Evolutionary conservation across 2,113 vertebrate genomes (phyloP).

Genomic region (Callipepla squamata): DNA sequence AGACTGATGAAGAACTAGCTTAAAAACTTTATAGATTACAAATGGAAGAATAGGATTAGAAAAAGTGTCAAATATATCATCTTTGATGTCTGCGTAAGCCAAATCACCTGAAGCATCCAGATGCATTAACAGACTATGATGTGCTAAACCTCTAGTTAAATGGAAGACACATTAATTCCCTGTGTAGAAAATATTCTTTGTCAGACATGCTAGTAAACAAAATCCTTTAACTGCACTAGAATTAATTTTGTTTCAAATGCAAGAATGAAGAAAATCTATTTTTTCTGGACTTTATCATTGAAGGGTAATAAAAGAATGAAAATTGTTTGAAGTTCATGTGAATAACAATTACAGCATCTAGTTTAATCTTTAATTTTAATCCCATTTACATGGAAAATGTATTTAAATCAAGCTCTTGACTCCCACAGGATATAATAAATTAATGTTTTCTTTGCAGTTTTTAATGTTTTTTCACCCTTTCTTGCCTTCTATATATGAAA

Average conservation of each 20-base stretch:
- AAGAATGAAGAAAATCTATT: conserved; percentile 38
- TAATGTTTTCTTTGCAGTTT: conserved; percentile 15
- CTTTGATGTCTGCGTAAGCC: not conserved
- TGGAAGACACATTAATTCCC: conserved; percentile 2
- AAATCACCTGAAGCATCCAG: not conserved
- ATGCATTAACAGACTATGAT: not conserved
- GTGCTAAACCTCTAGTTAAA: not conserved
- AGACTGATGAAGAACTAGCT: not conserved
- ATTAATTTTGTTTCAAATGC: conserved; percentile 56
- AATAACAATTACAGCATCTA: conserved; percentile 57
- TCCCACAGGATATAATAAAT: conserved; percentile 49
- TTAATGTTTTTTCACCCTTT: conserved; percentile 43
- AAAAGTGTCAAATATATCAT: not conserved
- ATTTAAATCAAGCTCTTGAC: conserved; percentile 53
- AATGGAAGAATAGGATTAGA: not conserved
- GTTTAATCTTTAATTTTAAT: conserved; percentile 54
- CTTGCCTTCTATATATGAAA: conserved; percentile 27
- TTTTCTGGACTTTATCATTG: conserved; percentile 51
- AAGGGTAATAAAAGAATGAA: conserved; percentile 39
- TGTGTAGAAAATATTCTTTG: conserved; percentile 27
- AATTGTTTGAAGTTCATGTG: conserved; percentile 32
- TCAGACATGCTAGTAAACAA: conserved; percentile 23
- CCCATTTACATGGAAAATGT: conserved; percentile 64
- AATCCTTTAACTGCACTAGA: conserved; percentile 42
- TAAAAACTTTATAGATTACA: not conserved